phyloP scores from a whole-genome alignment of 2,113 vertebrate genomes.

The Microtus pennsylvanicus region DNA sequence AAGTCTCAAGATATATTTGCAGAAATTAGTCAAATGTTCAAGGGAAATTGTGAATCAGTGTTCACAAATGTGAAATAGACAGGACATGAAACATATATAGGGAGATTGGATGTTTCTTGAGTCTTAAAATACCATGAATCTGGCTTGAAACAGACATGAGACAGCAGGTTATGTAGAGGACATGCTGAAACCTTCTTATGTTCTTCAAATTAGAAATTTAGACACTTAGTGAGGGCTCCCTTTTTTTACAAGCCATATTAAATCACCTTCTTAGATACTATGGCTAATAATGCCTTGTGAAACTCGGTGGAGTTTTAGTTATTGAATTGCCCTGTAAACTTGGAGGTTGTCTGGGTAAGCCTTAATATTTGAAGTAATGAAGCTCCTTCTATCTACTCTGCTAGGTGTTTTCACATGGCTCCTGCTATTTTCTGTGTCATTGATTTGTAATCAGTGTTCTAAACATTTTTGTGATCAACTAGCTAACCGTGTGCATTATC shows the following conservation, averaged over 20 bases:
- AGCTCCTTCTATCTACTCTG: neutral
- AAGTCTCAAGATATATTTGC: neutral
- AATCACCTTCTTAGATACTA: neutral
- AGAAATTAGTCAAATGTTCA: slow-evolving; percentile 45
- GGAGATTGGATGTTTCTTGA: neutral
- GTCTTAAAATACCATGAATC: neutral
- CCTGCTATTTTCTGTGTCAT: neutral
- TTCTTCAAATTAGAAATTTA: neutral
- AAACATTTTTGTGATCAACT: neutral
- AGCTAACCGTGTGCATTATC: neutral
- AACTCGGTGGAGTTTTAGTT: neutral
- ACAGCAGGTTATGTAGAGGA: neutral
- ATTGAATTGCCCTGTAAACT: neutral
- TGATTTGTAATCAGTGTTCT: neutral
- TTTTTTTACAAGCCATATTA: neutral
- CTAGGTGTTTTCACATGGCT: neutral
- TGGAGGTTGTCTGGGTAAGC: neutral
- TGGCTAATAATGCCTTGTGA: neutral
- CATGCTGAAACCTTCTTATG: neutral
- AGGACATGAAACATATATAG: neutral
- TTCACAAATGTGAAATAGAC: neutral
- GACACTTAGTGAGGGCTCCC: neutral
- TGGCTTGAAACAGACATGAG: neutral
- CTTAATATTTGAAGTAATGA: neutral
- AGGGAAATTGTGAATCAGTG: slow-evolving; percentile 1